These are phyloP conservation scores for Petrosia ficiformis DNA, from an alignment of 37 sponge, comb jelly and placozoan species.

Conservation along the genomic window DNA sequence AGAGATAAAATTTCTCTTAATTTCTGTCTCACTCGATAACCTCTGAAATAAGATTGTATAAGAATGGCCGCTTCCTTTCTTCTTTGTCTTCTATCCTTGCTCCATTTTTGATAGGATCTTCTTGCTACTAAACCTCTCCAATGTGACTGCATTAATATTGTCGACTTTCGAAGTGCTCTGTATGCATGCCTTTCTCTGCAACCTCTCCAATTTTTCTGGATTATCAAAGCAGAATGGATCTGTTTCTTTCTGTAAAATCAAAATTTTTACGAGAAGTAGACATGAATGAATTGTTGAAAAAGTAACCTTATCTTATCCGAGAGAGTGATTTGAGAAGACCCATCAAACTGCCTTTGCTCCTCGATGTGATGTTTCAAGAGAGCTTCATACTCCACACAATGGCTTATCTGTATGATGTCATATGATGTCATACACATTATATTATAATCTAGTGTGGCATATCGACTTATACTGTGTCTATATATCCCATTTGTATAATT, in stretches of 20 bases:
- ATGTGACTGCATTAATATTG: not conserved
- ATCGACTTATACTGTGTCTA: too few species aligned
- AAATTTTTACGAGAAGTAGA: too few species aligned
- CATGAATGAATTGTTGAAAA: too few species aligned
- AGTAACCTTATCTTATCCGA: not conserved
- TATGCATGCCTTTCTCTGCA: not conserved
- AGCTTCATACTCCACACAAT: too few species aligned
- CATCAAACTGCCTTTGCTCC: constrained; percentile 20
- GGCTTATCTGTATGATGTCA: too few species aligned
- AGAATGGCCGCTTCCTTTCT: not conserved
- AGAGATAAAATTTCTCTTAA: not conserved
- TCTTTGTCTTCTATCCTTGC: not conserved
- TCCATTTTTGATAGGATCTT: not conserved
- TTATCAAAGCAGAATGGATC: not conserved
- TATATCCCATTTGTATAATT: too few species aligned
- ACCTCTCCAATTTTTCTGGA: not conserved
- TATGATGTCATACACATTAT: too few species aligned
- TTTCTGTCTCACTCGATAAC: not conserved
- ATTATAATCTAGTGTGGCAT: too few species aligned
- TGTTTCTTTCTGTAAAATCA: too few species aligned
- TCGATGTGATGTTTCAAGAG: constrained; percentile 24
- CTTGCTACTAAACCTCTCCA: not conserved
- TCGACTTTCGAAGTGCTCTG: not conserved
- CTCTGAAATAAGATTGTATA: not conserved
- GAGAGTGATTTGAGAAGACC: not conserved